Base-by-base conservation (phyloP, 1,140 invertebrate genomes). In the Homalodisca vitripennis region DNA sequence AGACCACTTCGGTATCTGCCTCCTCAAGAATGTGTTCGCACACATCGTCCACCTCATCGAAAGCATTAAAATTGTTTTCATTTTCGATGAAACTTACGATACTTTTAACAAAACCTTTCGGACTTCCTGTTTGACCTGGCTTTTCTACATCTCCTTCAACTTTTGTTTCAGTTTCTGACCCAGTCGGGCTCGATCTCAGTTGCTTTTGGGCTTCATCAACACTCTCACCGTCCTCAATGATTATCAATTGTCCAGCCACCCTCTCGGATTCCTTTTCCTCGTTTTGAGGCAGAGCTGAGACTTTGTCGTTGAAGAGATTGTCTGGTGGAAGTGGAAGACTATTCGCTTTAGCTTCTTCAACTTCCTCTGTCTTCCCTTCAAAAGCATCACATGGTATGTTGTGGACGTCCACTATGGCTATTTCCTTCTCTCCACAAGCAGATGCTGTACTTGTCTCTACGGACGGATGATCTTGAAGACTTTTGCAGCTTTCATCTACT, bases 381-480 rank as follows among this genome's bases (percentile, higher is more conserved):
- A 14, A 51, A 22, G 48, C 22, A 20, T 51, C n/a, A 22, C 48
- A 51, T 20, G 48, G 48, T 3, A 51, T 51, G 48, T 2, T n/a
- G 57, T 68, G 53, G 12, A 68, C 57, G 27, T 68, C 67, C 32
- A 68, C 67, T 20, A 60, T 32, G 22, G 67, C 30, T 34, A 68
- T 68, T 41, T 47, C 66, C 24, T 67, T 30, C 20, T 55, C 29
- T n/a, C n/a, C n/a, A n/a, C n/a, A n/a, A n/a, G n/a, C n/a, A n/a
- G n/a, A n/a, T n/a, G n/a, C n/a, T n/a, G n/a, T n/a, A n/a, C n/a
- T n/a, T n/a, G n/a, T n/a, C n/a, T n/a, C n/a, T n/a, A n/a, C n/a
- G n/a, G 27, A 14, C 47, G 30, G 3, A 20, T 20, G 48, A 20
- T 51, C 14, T 51, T 20, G 48, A 51, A 3, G 55, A 24, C 26